These are phyloP conservation scores for Oryzias sinensis DNA, from an alignment of 2,797 vertebrate species.

Conservation along the genomic window DNA sequence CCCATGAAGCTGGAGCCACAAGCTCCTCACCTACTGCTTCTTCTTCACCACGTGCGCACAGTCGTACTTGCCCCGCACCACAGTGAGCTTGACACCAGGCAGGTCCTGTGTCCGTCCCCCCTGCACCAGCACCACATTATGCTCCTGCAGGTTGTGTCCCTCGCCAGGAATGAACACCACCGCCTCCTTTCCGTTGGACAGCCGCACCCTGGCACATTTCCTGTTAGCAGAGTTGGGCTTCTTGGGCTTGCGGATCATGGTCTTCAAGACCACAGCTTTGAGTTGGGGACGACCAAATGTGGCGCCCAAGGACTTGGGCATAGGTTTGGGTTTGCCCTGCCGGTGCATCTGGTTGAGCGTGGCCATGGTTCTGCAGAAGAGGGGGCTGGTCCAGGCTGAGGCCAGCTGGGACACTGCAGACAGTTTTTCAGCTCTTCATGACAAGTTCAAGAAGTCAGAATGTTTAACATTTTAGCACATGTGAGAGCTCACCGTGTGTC, in stretches of 20 bases:
- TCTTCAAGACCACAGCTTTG: slow-evolving; percentile 87
- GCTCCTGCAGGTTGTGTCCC: slow-evolving; percentile 93
- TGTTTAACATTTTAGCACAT: no score
- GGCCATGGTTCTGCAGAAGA: slow-evolving; percentile 80
- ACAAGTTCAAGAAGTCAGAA: no score
- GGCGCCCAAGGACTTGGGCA: slow-evolving; percentile 43
- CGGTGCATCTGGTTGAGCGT: slow-evolving; percentile 94
- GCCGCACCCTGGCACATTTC: slow-evolving; percentile 86
- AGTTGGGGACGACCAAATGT: slow-evolving; percentile 83
- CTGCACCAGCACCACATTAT: slow-evolving; percentile 87
- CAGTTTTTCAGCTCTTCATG: no score
- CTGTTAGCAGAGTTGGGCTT: slow-evolving; percentile 96
- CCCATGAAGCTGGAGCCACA: no score
- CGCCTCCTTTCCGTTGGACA: slow-evolving; percentile 85
- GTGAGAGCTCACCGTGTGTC: no score
- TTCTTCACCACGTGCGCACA: slow-evolving; percentile 91
- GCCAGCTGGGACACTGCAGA: slow-evolving; percentile 54
- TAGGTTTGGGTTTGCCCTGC: slow-evolving; percentile 64
- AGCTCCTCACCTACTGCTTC: slow-evolving; percentile 63
- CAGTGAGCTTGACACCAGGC: slow-evolving; percentile 87
- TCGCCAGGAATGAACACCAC: slow-evolving; percentile 89
- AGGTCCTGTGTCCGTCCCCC: slow-evolving; percentile 91
- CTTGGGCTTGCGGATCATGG: slow-evolving; percentile 91
- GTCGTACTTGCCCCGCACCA: slow-evolving; percentile 90
- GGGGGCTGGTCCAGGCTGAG: slow-evolving; percentile 51